Evolutionary conservation across 2,888 invertebrate genomes (phyloP), one percentile per base, ranked within the genome.

Genomic region (Artemia sinica): DNA sequence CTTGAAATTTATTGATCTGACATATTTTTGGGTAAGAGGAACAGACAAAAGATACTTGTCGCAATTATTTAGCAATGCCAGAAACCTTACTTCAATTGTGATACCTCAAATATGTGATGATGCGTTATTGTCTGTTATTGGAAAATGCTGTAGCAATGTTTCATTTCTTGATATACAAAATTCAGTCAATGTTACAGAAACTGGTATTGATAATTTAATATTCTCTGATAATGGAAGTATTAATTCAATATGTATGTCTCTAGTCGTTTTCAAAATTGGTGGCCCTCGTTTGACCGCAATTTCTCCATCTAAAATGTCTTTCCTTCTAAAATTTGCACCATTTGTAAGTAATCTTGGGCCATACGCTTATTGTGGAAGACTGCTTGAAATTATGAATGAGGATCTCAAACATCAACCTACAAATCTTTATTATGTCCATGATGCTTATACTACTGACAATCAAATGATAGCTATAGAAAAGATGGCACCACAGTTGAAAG

Each of bases 21-120:
- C 63, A 58, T 18, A 28, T 11, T 58, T 58, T 28, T 58, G 63
- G 63, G 63, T 58, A 18, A n/a, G 63, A 18, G 63, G 63, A 58
- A 58, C 63, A 9, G 63, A 58, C 63, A 58, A 58, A 28, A n/a
- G 63, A n/a, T 58, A 58, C 63, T 28, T 58, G 63, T 18, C 63
- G 14, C n/a, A 58, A 28, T 58, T 58, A 28, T 58, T 58, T 28
- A 18, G 14, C 12, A 28, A 18, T 9, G 63, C 63, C 10, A 58
- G n/a, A 28, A 58, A 58, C 28, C 63, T 58, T 28, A 58, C 63
- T 58, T 18, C 63, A 58, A 58, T 58, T 58, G 63, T 58, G 63
- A 58, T 58, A 18, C 63, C 63, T 58, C 63, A 58, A 28, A 58
- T 58, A 18, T 58, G 63, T 58, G 63, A 58, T 58, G 63, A 58